Conservation (phyloP, 2,113 vertebrate genomes). For the Hemibagrus wyckioides region DNA sequence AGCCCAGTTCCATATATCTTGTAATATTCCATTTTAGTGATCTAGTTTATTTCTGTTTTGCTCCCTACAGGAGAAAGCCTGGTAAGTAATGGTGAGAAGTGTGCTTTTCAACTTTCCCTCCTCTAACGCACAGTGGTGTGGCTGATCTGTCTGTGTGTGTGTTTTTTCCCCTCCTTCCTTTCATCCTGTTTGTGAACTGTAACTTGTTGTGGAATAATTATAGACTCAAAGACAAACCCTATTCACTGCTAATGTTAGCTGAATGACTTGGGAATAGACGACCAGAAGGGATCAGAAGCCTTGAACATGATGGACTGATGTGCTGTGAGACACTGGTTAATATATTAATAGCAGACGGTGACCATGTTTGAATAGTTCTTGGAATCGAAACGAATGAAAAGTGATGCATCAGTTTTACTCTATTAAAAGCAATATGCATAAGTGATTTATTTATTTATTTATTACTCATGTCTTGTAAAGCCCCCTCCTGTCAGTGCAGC, state of each 20-base stretch:
- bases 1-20: not conserved
- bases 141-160: conserved; percentile 21
- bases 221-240: conserved; percentile 63
- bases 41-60: conserved; percentile 31
- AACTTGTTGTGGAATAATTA: conserved; percentile 76
- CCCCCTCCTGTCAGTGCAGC: not conserved
- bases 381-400: not conserved
- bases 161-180: not conserved
- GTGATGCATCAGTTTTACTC: not conserved
- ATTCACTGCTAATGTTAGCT: conserved; percentile 71
- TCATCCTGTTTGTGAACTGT: not conserved
- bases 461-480: not conserved
- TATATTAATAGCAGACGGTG: conserved; percentile 1
- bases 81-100: conserved; percentile 45
- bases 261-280: conserved; percentile 53
- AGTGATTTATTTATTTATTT: not conserved
- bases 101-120: conserved; percentile 35
- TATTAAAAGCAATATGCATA: not conserved
- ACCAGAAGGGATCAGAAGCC: not conserved
- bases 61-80: conserved; percentile 50
- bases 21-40: not conserved
- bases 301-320: not conserved
- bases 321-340: not conserved
- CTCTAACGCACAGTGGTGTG: conserved; percentile 67
- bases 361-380: not conserved